These are phyloP conservation scores for Sesamia inferens DNA, from an alignment of 2,888 invertebrate genomes.

Conservation along the genomic window DNA sequence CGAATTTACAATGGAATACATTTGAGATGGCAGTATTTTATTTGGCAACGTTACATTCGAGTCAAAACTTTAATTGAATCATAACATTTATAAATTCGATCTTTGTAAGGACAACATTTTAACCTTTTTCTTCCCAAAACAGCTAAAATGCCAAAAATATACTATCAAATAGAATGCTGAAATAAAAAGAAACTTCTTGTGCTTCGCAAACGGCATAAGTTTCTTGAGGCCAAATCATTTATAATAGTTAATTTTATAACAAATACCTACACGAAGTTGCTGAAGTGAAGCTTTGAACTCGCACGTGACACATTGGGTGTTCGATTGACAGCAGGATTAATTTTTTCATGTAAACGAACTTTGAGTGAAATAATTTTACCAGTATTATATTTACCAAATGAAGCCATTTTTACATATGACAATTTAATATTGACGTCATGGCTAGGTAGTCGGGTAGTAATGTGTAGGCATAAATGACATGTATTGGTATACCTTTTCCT, in stretches of 20 bases:
- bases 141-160: constrained; percentile 10
- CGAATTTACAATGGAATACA: no score
- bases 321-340: constrained; percentile 4
- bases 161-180: background rate
- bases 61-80: background rate
- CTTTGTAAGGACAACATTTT: background rate
- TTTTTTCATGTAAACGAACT: background rate
- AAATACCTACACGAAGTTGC: background rate
- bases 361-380: background rate
- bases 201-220: background rate
- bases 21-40: no score
- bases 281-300: background rate
- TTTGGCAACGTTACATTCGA: no score
- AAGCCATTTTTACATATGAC: background rate
- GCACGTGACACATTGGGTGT: constrained; percentile 2
- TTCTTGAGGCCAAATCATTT: constrained; percentile 30
- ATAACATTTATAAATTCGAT: constrained; percentile 2
- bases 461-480: background rate
- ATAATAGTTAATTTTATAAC: background rate
- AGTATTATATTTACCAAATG: background rate
- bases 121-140: background rate
- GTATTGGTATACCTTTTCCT: background rate
- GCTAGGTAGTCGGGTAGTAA: background rate
- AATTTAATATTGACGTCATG: background rate
- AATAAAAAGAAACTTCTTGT: background rate